A percentile compares a stretch with the other conserved stretches of the same genome.
phyloP scores from a whole-genome alignment of 2,797 vertebrate species.

The Acestrorhynchus altus region DNA sequence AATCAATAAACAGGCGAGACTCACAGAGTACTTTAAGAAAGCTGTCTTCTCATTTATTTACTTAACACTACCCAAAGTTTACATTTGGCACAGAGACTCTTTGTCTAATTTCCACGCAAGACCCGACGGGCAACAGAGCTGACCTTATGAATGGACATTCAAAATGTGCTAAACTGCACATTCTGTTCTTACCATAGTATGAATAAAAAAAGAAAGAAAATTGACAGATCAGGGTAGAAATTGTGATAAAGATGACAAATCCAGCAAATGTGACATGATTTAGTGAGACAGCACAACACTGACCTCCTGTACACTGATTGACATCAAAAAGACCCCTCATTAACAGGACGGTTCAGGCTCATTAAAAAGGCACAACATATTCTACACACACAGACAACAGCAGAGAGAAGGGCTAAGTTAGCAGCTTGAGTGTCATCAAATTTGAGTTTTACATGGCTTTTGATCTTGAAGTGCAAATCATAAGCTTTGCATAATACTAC shows the following conservation, averaged over 20 bases:
- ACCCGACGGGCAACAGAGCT: constrained; percentile 26
- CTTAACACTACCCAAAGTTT: constrained; percentile 41
- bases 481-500: constrained; percentile 44
- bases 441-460: constrained; percentile 49
- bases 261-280: constrained; percentile 17
- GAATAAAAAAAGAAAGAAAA: constrained; percentile 15
- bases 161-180: constrained; percentile 33
- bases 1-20: constrained; percentile 29
- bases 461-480: constrained; percentile 45
- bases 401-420: constrained; percentile 20
- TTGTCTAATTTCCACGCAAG: constrained; percentile 40
- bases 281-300: constrained; percentile 35
- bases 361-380: constrained; percentile 48
- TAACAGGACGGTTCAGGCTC: constrained; percentile 8
- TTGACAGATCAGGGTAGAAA: constrained; percentile 3
- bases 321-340: constrained; percentile 47
- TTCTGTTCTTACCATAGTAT: background rate
- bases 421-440: constrained; percentile 33
- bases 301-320: constrained; percentile 32
- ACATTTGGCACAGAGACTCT: constrained; percentile 54
- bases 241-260: constrained; percentile 6
- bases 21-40: constrained; percentile 29
- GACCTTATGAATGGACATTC: constrained; percentile 31
- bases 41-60: constrained; percentile 46
- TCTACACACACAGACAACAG: constrained; percentile 35